Evolutionary conservation across 2,888 invertebrate genomes (phyloP).

Genomic region (Papilio protenor): DNA sequence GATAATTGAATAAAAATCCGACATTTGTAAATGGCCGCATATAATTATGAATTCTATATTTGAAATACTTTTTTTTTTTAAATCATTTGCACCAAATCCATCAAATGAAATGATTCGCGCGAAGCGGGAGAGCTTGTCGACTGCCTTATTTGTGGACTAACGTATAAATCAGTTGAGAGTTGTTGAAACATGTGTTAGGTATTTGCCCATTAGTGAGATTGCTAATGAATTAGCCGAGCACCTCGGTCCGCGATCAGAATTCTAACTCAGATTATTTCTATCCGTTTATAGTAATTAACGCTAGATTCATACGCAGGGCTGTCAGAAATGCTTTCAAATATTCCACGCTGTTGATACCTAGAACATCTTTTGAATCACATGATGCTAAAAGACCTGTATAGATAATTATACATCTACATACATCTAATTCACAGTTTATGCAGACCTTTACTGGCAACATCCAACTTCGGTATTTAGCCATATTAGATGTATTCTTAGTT

Average conservation of each 20-base stretch:
- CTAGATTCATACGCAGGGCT: slow-evolving; percentile 16
- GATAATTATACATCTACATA: not conserved
- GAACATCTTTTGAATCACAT: not conserved
- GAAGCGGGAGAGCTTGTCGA: slow-evolving; percentile 12
- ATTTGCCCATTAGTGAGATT: slow-evolving; percentile 44
- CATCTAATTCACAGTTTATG: too few relatives aligned
- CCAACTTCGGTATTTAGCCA: not conserved
- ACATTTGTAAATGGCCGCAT: slow-evolving; percentile 20
- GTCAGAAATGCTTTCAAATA: slow-evolving; percentile 12
- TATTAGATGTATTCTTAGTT: not conserved
- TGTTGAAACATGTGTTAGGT: slow-evolving; percentile 41
- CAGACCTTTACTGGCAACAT: too few relatives aligned
- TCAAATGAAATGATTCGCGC: slow-evolving; percentile 34
- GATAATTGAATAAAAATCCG: slow-evolving; percentile 21
- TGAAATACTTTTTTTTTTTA: slow-evolving; percentile 28
- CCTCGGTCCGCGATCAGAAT: slow-evolving; percentile 30
- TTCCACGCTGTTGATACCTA: not conserved
- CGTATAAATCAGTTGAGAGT: slow-evolving; percentile 36
- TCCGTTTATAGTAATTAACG: slow-evolving; percentile 39
- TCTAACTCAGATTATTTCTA: slow-evolving; percentile 38
- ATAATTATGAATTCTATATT: slow-evolving; percentile 36
- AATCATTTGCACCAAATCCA: slow-evolving; percentile 37
- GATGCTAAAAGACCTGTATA: not conserved
- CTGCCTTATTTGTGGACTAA: slow-evolving; percentile 34
- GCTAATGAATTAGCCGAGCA: slow-evolving; percentile 43